phyloP scores from a whole-genome alignment of 2,888 invertebrate species.

The Odontocerum albicorne region DNA sequence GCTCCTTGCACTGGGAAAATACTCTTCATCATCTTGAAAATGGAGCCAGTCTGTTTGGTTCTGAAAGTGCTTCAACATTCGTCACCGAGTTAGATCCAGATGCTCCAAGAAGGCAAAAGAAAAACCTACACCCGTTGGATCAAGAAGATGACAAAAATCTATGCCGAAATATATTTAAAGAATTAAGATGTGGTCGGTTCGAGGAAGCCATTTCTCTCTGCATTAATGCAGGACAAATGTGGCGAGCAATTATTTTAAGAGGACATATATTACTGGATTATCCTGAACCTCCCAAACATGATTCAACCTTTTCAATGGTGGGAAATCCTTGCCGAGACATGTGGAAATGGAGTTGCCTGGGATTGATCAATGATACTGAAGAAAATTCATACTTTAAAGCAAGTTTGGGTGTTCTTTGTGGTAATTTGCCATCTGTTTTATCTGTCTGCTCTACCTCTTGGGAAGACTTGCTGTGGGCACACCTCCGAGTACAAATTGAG shows the following conservation, averaged over 20 bases:
- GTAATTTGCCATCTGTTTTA: conserved; percentile 76
- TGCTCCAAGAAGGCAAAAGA: conserved; percentile 78
- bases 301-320: conserved; percentile 61
- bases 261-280: conserved; percentile 91
- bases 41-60: conserved; percentile 53
- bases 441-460: conserved; percentile 61
- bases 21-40: conserved; percentile 76
- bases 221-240: conserved; percentile 84
- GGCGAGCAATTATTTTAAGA: conserved; percentile 88
- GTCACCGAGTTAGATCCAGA: conserved; percentile 85
- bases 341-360: conserved; percentile 76
- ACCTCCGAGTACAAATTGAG: conserved; percentile 32
- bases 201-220: conserved; percentile 84
- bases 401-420: conserved; percentile 78
- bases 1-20: conserved; percentile 87
- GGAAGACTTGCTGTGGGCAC: conserved; percentile 30
- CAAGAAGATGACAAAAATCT: conserved; percentile 69
- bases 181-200: conserved; percentile 84
- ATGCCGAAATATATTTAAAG: conserved; percentile 65
- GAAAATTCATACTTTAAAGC: conserved; percentile 63
- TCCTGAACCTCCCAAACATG: conserved; percentile 66
- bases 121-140: conserved; percentile 83
- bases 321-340: conserved; percentile 83
- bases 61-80: conserved; percentile 50
- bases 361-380: conserved; percentile 58